Evolutionary conservation across 2,888 invertebrate genomes (phyloP), one percentile per base, ranked within the genome.

Genomic region (Sesia apiformis): DNA sequence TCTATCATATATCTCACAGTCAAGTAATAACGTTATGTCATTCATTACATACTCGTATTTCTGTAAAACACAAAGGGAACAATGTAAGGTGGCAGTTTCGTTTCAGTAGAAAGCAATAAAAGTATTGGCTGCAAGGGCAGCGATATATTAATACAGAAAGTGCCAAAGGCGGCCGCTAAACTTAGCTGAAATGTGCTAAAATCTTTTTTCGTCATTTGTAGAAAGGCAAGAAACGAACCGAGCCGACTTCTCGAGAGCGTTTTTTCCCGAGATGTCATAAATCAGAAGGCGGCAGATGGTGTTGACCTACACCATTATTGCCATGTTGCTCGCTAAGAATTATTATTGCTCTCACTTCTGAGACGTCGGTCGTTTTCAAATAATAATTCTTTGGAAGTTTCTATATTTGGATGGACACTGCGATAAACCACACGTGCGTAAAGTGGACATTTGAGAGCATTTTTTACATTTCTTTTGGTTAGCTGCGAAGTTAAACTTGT

Each of bases 281-380:
- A 86, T 85, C 84, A 85, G 79, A 61, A 61, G 78, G 81, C 81
- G 72, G 76, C 85, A 84, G 78, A 82, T 85, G 85, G 80, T 78
- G 82, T 82, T 84, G 84, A 83, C 82, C 84, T 78, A 71, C 70
- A 79, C 82, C 77, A 82, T 82, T 84, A 84, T 84, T 82, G 81
- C 82, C 74, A 78, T 82, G 81, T 81, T 78, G 70, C 79, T 68
- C 76, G 74, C 80, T 71, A 76, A 81, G 79, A 81, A 79, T 81
- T 81, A 82, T 83, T 82, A 81, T 79, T 74, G 66, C 74, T 65
- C 68, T 66, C 67, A 67, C 66, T 78, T 72, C 65, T 60, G 66
- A 58, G 67, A 69, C 60, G 64, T 63, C 69, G 66, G 64, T 63
- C 69, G 66, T 69, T 74, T 67, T 68, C 69, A 66, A 76, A 70